Percentiles rank a stretch among this genome's conserved stretches.
Conservation (phyloP, 2,888 invertebrate species). For the Sinohyriopsis cumingii region DNA sequence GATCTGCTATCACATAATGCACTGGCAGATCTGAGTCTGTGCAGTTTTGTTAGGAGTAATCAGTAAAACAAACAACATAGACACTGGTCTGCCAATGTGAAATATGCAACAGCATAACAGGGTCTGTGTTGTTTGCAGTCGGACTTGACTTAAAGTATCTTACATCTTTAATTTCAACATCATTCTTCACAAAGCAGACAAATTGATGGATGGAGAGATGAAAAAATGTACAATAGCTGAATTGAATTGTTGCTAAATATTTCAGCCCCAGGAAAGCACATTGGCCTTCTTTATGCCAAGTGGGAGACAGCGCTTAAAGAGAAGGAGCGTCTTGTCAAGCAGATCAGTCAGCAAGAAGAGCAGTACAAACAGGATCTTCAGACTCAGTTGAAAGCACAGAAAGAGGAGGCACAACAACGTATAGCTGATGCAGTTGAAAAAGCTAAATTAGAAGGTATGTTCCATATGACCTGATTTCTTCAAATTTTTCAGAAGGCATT, state of each 20-base stretch:
- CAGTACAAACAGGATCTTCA: conserved; percentile 57
- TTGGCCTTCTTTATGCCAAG: conserved; percentile 54
- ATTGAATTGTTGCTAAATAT: not conserved
- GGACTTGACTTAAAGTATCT: not conserved
- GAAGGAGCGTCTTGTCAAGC: conserved; percentile 53
- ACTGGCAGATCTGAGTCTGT: no score
- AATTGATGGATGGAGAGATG: not conserved
- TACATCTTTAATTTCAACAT: not conserved
- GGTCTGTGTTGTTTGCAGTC: not conserved
- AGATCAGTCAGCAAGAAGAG: conserved; percentile 49
- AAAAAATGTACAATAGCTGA: not conserved
- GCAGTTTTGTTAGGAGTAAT: no score
- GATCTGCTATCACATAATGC: no score
- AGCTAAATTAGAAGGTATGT: conserved; percentile 60
- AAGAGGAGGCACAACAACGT: conserved; percentile 48
- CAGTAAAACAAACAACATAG: no score
- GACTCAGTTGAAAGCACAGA: conserved; percentile 40
- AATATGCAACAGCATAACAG: not conserved
- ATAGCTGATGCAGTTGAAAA: conserved; percentile 62
- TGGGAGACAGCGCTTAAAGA: conserved; percentile 62
- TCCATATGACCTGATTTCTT: not conserved
- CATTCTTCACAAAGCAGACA: not conserved
- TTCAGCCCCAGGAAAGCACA: conserved; percentile 64
- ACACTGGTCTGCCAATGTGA: not conserved
- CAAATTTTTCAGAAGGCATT: no score